A percentile compares a stretch with the other conserved stretches of the same genome.
phyloP scores from a whole-genome alignment of 35 echinoderm and acorn worm genomes.

The Heliocidaris tuberculata region DNA sequence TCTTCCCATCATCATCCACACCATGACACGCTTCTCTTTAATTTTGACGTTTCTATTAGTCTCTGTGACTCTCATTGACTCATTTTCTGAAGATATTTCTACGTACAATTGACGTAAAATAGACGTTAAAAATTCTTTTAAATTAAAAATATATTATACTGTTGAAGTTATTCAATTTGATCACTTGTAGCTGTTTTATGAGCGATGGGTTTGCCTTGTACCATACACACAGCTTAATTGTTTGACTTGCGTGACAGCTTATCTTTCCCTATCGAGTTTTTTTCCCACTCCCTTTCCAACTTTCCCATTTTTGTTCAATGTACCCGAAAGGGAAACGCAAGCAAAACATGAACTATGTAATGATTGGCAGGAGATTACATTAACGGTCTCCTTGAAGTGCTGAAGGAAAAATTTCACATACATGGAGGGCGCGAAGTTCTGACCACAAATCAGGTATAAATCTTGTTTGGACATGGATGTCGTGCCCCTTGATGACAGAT shows the following conservation, averaged over 20 bases:
- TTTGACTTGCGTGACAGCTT: neutral
- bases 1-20: no score
- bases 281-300: neutral
- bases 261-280: neutral
- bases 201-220: neutral
- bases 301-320: neutral
- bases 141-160: no score
- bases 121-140: no score
- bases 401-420: neutral
- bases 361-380: neutral
- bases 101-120: no score
- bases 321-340: neutral
- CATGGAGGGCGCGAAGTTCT: neutral
- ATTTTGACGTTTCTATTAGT: no score
- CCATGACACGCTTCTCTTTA: no score
- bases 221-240: neutral
- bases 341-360: neutral
- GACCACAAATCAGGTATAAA: conserved; percentile 9
- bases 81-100: no score
- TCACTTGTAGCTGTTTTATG: neutral
- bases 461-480: neutral
- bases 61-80: no score
- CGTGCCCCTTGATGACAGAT: neutral
- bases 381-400: neutral
- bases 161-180: no score